Evolutionary conservation across 2,113 vertebrate genomes (phyloP).

Genomic region (Camelus bactrianus): DNA sequence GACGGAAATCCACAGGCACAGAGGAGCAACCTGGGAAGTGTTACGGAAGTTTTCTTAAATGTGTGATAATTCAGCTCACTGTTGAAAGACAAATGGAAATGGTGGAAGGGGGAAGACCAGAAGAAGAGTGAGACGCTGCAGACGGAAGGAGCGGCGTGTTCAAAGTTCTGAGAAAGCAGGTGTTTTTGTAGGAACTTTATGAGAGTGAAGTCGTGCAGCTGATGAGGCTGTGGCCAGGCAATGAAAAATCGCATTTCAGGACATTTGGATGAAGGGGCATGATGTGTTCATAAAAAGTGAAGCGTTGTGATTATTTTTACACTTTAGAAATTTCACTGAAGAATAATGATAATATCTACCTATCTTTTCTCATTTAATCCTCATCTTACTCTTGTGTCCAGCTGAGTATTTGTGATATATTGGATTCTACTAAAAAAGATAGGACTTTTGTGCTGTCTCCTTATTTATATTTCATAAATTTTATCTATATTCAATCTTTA

Average conservation of each 20-base stretch:
- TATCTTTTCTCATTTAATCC: not conserved
- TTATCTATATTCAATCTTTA: not conserved
- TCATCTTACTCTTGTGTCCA: not conserved
- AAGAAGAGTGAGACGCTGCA: not conserved
- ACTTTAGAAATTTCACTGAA: not conserved
- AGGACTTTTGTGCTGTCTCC: not conserved
- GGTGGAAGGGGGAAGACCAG: not conserved
- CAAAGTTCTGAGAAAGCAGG: not conserved
- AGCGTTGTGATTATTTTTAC: not conserved
- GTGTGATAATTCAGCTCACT: not conserved
- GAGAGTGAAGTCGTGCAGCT: too few species aligned
- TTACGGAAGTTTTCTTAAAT: not conserved
- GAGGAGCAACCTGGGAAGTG: fast-evolving
- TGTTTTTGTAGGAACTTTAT: not conserved
- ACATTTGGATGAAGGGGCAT: not conserved
- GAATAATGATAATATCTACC: not conserved
- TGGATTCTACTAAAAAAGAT: not conserved
- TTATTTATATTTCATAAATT: slow-evolving; percentile 6
- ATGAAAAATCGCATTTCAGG: not conserved
- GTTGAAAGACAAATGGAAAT: not conserved
- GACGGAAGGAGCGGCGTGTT: not conserved
- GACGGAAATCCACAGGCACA: not conserved
- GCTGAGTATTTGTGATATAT: not conserved
- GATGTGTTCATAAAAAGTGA: not conserved
- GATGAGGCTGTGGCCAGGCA: not conserved